Evolutionary conservation across 1,140 invertebrate genomes (phyloP), one percentile per base, ranked within the genome.

Genomic region (Whitmania pigra): DNA sequence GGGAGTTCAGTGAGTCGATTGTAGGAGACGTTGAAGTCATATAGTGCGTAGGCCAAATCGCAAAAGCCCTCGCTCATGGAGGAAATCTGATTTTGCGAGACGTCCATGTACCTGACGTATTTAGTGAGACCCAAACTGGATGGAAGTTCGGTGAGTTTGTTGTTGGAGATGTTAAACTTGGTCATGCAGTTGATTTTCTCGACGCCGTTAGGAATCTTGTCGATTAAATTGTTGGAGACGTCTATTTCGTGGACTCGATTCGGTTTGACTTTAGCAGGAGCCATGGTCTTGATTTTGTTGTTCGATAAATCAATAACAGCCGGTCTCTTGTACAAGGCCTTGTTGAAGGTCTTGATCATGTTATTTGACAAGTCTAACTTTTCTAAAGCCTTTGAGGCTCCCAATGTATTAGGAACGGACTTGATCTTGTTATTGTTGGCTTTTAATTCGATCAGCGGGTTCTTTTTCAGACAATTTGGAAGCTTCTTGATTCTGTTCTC

Each of bases 381-480:
- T 68, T 79, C 78, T 25, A 82, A 71, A 36, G 76, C 76, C 73
- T 76, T 75, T 11, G 80, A 75, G 49, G 77, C 77, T 9, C 79
- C 78, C 20, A 82, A 68, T 57, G 75, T 73, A 18, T 76, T 75
- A 7, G 81, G 81, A 13, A 81, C 20, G 25, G 49, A 68, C 31
- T 73, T 72, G 36, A 74, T 53, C 31, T 63, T 67, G 67, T 74
- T 74, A 17, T 78, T 77, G n/a, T 76, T 72, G 9, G 80, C 79
- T 18, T 75, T 68, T 0, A 81, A 66, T 11, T 78, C 77, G 0
- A 68, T 70, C 22, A 81, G 74, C 25, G 73, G 73, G 0, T 77
- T 75, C 74, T 81, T 81, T 75, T 81, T 78, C 49, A 81, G 79
- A n/a, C 79, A 73, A n/a, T 76, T 77, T 17, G 80, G 80, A 36